Evolutionary conservation across 2,797 vertebrate species (phyloP).

Genomic region (Hafferia zeledoni): DNA sequence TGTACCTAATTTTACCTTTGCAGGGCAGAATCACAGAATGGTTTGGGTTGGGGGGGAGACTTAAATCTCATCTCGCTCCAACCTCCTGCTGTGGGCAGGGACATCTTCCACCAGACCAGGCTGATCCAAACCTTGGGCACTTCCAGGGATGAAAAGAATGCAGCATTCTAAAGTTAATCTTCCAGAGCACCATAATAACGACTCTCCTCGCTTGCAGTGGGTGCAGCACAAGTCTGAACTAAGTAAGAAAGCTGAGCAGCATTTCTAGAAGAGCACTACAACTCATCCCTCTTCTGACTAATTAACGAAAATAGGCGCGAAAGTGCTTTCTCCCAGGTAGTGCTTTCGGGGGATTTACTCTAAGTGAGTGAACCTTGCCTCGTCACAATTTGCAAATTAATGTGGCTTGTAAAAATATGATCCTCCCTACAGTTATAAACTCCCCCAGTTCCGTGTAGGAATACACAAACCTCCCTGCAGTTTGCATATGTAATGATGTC

Average conservation of each 20-base stretch:
- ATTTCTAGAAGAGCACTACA: neutral
- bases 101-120: neutral
- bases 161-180: neutral
- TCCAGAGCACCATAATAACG: neutral
- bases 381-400: conserved; percentile 33
- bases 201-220: neutral
- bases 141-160: neutral
- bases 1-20: neutral
- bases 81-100: neutral
- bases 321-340: neutral
- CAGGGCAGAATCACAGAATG: neutral
- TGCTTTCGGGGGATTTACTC: neutral
- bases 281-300: neutral
- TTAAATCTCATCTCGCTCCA: neutral
- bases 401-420: conserved; percentile 11
- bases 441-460: neutral
- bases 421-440: conserved; percentile 28
- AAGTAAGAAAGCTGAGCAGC: neutral
- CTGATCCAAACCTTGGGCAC: neutral
- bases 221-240: neutral
- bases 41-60: neutral
- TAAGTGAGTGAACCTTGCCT: neutral
- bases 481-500: neutral
- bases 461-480: neutral
- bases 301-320: neutral